Evolutionary conservation across 2,113 vertebrate genomes (phyloP).

Genomic region (Charina bottae): DNA sequence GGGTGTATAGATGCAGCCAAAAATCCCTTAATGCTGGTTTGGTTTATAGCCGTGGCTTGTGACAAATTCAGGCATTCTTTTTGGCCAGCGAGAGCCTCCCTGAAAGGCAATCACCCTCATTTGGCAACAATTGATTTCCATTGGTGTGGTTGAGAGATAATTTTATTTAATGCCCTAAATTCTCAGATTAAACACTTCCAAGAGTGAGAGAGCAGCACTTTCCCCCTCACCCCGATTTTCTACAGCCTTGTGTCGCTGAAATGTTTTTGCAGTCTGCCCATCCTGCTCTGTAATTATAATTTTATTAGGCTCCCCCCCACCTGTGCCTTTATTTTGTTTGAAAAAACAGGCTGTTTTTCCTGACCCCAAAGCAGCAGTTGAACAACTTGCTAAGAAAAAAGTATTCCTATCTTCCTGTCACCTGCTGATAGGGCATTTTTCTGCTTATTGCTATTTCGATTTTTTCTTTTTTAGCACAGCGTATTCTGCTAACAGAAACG

Average conservation of each 20-base stretch:
- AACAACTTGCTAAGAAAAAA: not conserved
- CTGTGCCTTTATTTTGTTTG: not conserved
- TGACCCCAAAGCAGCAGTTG: too few relatives aligned
- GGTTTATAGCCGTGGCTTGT: not conserved
- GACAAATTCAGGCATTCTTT: not conserved
- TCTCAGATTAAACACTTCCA: not conserved
- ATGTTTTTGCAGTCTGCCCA: not conserved
- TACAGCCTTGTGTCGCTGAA: not conserved
- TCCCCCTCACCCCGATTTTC: not conserved
- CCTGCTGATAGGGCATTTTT: not conserved
- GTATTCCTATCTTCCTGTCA: not conserved
- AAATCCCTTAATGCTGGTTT: not conserved
- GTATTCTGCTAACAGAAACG: not conserved
- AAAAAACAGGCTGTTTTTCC: not conserved
- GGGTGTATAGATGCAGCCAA: not conserved
- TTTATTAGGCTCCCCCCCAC: not conserved
- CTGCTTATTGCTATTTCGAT: not conserved
- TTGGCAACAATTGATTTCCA: not conserved
- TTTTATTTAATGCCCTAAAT: not conserved
- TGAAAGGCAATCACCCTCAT: not conserved
- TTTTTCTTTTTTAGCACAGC: not conserved
- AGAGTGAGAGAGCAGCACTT: not conserved
- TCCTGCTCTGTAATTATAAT: not conserved
- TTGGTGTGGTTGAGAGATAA: not conserved
- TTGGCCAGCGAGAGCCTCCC: too few relatives aligned